Percentiles rank a stretch among this genome's conserved stretches.
Evolutionary conservation across 2,888 invertebrate species (phyloP).

Genomic region (Tiliacea aurago): DNA sequence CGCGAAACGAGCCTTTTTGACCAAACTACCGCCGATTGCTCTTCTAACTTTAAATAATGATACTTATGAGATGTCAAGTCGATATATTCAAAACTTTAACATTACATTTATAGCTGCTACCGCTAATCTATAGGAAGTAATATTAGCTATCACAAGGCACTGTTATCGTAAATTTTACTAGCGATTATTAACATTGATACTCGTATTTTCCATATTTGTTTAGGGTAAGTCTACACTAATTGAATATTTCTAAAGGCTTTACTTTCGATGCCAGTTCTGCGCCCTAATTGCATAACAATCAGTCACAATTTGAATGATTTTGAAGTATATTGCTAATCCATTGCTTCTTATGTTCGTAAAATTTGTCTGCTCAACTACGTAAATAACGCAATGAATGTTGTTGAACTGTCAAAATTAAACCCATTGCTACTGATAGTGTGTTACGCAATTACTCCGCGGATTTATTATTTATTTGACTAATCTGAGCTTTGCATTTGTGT

Average conservation of each 20-base stretch:
- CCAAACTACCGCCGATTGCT: not conserved
- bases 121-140: constrained; percentile 58
- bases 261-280: constrained; percentile 28
- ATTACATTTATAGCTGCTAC: constrained; percentile 50
- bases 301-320: no score
- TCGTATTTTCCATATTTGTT: constrained; percentile 16
- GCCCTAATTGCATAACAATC: no score
- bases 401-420: no score
- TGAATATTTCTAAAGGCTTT: not conserved
- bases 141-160: constrained; percentile 75
- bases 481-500: no score
- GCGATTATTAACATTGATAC: constrained; percentile 36
- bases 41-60: constrained; percentile 9
- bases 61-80: constrained; percentile 29
- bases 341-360: no score
- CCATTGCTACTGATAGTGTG: no score
- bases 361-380: no score
- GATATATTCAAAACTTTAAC: constrained; percentile 39
- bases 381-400: no score
- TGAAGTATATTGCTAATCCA: no score
- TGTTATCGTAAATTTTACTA: constrained; percentile 66
- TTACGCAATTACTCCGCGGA: no score
- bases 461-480: not conserved
- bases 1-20: not conserved
- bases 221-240: constrained; percentile 23